phyloP scores from a whole-genome alignment of 2,888 invertebrate species.

The Amblyjoppa fuscipennis region DNA sequence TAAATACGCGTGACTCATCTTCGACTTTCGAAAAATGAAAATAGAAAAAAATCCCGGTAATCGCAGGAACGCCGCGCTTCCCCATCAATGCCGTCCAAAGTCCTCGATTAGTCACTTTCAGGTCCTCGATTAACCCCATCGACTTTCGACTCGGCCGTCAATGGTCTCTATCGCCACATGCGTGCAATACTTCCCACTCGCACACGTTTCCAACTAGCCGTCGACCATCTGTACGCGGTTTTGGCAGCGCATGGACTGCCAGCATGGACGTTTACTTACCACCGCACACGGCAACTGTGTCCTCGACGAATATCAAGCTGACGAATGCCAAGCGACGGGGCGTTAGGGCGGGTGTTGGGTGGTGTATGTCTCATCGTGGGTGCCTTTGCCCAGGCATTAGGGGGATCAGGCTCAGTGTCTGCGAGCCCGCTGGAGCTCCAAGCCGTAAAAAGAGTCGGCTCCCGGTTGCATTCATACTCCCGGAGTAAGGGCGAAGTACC shows the following conservation, averaged over 20 bases:
- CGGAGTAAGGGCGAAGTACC: conserved; percentile 5
- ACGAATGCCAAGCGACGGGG: neutral
- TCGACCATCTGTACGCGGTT: conserved; percentile 14
- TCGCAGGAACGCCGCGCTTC: neutral
- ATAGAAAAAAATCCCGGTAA: neutral
- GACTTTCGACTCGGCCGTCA: conserved; percentile 22
- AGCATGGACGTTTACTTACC: neutral
- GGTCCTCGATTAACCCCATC: conserved; percentile 33
- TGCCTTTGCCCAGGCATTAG: conserved; percentile 33
- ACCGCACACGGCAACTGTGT: neutral
- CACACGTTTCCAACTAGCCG: conserved; percentile 9
- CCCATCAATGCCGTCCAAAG: neutral
- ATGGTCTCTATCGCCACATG: neutral
- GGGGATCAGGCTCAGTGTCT: conserved; percentile 37
- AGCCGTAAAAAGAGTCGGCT: conserved; percentile 60
- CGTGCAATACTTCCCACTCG: conserved; percentile 4
- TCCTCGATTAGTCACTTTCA: conserved; percentile 26
- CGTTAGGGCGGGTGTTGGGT: neutral
- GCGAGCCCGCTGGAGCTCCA: conserved; percentile 43
- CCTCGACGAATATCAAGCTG: neutral
- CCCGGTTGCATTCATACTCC: conserved; percentile 54
- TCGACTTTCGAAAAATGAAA: neutral
- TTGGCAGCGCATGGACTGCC: neutral
- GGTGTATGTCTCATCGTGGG: neutral
- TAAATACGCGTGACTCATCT: conserved; percentile 4